These are phyloP conservation scores for Leucopsar rothschildi DNA, from an alignment of 2,113 vertebrate genomes.

Conservation along the genomic window DNA sequence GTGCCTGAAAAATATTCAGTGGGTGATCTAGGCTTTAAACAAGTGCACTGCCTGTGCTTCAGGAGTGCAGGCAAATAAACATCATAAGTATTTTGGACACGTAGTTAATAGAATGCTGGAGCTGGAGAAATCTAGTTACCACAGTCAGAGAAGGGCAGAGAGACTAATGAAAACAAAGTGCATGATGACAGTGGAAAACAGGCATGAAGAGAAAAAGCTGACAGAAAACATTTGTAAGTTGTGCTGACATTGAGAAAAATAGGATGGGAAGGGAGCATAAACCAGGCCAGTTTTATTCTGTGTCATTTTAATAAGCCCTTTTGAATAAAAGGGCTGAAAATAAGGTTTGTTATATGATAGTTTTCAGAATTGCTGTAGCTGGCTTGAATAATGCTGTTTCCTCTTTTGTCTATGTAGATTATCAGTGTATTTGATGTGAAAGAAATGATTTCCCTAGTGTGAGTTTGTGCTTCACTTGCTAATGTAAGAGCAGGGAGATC, in stretches of 20 bases:
- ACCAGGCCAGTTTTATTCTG: background rate
- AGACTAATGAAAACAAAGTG: slow-evolving; percentile 35
- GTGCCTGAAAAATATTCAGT: background rate
- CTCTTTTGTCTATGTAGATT: background rate
- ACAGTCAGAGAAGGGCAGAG: background rate
- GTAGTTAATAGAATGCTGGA: slow-evolving; percentile 1
- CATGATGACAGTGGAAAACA: background rate
- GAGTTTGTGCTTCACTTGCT: background rate
- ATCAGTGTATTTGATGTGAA: background rate
- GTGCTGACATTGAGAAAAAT: background rate
- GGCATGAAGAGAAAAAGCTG: slow-evolving; percentile 1
- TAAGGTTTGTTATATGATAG: background rate
- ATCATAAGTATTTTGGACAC: slow-evolving; percentile 25
- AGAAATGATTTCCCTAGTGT: background rate
- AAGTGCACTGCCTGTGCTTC: background rate
- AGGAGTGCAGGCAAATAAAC: background rate
- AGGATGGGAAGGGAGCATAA: background rate
- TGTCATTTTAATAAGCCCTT: background rate
- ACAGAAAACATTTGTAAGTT: slow-evolving; percentile 31
- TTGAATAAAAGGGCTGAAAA: background rate
- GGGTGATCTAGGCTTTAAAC: background rate
- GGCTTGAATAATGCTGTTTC: background rate
- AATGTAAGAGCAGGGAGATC: background rate
- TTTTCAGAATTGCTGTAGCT: background rate
- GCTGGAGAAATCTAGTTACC: slow-evolving; percentile 33